These are phyloP conservation scores for Coracias cyanogaster DNA, from an alignment of 2,797 vertebrate species.

Conservation along the genomic window DNA sequence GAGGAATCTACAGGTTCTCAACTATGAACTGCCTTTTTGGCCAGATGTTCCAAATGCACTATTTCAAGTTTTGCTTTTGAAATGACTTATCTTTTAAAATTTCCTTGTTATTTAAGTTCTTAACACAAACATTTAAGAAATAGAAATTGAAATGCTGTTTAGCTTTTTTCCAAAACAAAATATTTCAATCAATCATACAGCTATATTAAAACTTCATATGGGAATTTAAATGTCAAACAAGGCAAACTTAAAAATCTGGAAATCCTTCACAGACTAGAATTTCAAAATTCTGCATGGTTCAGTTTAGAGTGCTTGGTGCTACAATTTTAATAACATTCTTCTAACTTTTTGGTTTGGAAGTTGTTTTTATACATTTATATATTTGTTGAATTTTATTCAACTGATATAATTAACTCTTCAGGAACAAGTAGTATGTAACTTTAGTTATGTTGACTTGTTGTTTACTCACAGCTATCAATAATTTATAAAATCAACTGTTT, in stretches of 20 bases:
- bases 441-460: neutral
- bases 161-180: neutral
- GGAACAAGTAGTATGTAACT: neutral
- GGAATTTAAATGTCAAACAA: neutral
- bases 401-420: neutral
- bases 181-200: neutral
- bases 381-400: neutral
- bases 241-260: neutral
- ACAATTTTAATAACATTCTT: neutral
- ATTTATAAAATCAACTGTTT: neutral
- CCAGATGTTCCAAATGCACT: neutral
- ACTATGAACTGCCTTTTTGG: neutral
- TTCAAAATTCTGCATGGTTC: neutral
- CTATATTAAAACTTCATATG: neutral
- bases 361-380: neutral
- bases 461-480: neutral
- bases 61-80: neutral
- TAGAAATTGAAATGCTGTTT: neutral
- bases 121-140: neutral
- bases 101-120: neutral
- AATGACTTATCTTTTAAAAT: neutral
- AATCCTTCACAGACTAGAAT: neutral
- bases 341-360: neutral
- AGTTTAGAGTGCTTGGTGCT: neutral
- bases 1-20: neutral